phyloP scores from a whole-genome alignment of 2,888 invertebrate species.

The Crematogaster levior region DNA sequence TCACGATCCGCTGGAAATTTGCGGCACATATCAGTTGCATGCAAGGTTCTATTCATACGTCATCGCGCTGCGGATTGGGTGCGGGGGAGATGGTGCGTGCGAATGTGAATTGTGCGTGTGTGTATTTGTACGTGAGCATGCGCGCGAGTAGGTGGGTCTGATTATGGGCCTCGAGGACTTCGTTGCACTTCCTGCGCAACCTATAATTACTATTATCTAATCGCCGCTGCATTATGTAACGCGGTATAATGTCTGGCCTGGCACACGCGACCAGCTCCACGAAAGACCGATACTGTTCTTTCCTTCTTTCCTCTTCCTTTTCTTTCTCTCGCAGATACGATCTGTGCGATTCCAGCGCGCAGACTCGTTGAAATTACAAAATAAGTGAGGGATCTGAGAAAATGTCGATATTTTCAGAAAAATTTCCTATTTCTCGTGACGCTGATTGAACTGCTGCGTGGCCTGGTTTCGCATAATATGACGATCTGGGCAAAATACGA shows the following conservation, averaged over 20 bases:
- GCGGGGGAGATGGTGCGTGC: neutral
- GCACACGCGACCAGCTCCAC: conserved; percentile 38
- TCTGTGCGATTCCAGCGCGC: neutral
- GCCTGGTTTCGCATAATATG: conserved; percentile 15
- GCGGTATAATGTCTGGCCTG: conserved; percentile 44
- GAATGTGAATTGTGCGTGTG: neutral
- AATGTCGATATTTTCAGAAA: conserved; percentile 3
- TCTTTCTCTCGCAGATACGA: neutral
- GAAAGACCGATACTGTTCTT: conserved; percentile 32
- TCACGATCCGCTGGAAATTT: conserved; percentile 25
- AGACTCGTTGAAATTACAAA: conserved; percentile 8
- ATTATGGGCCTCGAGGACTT: conserved; percentile 63
- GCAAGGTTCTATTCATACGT: conserved; percentile 8
- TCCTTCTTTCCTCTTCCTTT: neutral
- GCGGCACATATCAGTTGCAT: conserved; percentile 19
- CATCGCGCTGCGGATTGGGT: conserved; percentile 3
- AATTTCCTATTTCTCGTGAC: neutral
- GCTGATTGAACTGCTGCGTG: conserved; percentile 23
- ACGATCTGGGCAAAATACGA: conserved; percentile 8
- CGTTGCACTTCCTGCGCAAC: conserved; percentile 66
- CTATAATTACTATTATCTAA: conserved; percentile 74
- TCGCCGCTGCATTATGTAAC: conserved; percentile 68
- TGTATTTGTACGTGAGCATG: conserved; percentile 3
- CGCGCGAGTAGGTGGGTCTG: conserved; percentile 58
- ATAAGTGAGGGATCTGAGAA: neutral